Conservation (phyloP, 1,140 invertebrate species). For the Charaxes varanes region DNA sequence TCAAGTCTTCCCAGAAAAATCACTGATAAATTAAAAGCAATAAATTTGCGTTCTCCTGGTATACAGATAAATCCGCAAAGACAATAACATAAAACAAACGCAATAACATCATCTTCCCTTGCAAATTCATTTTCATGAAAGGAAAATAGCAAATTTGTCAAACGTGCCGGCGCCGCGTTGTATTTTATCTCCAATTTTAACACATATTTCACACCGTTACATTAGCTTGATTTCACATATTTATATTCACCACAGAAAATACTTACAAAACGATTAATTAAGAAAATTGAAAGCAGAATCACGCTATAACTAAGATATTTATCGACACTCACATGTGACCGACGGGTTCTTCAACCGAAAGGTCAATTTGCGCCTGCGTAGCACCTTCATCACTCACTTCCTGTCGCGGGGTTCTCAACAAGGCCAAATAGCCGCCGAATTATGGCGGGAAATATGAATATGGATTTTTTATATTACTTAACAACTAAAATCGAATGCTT, state of each 20-base stretch:
- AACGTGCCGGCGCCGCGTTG: slow-evolving; percentile 67
- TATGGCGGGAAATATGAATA: slow-evolving; percentile 46
- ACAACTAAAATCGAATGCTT: not conserved
- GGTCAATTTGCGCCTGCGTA: slow-evolving; percentile 75
- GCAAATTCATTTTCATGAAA: slow-evolving; percentile 39
- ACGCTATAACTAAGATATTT: slow-evolving; percentile 71
- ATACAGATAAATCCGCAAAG: slow-evolving; percentile 27
- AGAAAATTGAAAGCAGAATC: slow-evolving; percentile 57
- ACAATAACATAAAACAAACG: slow-evolving; percentile 22
- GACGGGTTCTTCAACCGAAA: slow-evolving; percentile 75
- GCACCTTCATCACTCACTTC: slow-evolving; percentile 73
- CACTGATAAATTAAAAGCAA: slow-evolving; percentile 25
- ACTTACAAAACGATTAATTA: slow-evolving; percentile 68
- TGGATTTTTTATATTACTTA: slow-evolving; percentile 4
- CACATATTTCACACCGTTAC: slow-evolving; percentile 55
- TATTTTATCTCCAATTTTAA: slow-evolving; percentile 46
- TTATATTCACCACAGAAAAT: slow-evolving; percentile 63
- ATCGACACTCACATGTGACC: slow-evolving; percentile 75
- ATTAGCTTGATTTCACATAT: slow-evolving; percentile 48
- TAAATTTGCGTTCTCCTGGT: slow-evolving; percentile 1
- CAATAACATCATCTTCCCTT: slow-evolving; percentile 37
- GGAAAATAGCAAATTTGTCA: slow-evolving; percentile 62
- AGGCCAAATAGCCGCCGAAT: slow-evolving; percentile 37
- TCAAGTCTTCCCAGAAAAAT: slow-evolving; percentile 37
- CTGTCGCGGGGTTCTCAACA: slow-evolving; percentile 71